Evolutionary conservation across 23 tunicate genomes (phyloP).

Genomic region (Ciona savignyi): DNA sequence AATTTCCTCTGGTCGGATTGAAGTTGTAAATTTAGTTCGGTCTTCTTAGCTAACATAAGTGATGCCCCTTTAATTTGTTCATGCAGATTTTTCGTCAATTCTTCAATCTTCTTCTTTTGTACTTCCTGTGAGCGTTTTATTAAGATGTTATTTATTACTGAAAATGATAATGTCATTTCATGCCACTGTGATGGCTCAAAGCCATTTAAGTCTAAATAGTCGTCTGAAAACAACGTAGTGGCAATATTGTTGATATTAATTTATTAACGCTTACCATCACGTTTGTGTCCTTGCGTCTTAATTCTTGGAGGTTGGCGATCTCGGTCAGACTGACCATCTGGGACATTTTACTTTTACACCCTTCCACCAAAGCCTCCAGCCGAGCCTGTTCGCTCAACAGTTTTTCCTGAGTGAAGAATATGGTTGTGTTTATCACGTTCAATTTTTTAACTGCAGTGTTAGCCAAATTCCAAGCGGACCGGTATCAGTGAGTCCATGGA

Average conservation of each 20-base stretch:
- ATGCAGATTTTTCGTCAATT: slow-evolving; percentile 28
- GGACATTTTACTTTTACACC: slow-evolving; percentile 25
- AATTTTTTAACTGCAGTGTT: no score
- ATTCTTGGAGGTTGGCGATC: slow-evolving; percentile 39
- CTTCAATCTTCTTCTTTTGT: slow-evolving; percentile 38
- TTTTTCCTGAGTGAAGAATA: slow-evolving; percentile 33
- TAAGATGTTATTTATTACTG: no score
- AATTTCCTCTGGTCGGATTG: slow-evolving; percentile 10
- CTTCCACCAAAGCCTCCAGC: slow-evolving; percentile 40
- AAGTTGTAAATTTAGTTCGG: slow-evolving; percentile 34
- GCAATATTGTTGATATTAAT: no score
- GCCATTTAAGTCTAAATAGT: neutral
- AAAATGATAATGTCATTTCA: no score
- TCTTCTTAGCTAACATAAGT: slow-evolving; percentile 32
- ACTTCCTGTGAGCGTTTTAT: slow-evolving; percentile 50
- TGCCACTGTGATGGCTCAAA: neutral
- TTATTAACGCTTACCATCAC: slow-evolving; percentile 18
- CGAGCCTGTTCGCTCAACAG: slow-evolving; percentile 9
- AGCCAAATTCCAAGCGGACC: no score
- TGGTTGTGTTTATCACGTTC: no score
- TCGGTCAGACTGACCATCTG: slow-evolving; percentile 55
- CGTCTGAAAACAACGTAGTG: no score
- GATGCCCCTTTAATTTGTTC: slow-evolving; percentile 63
- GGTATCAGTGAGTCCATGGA: no score
- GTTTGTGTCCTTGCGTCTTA: slow-evolving; percentile 36